Percentiles rank a stretch among this genome's conserved stretches.
Evolutionary conservation across 2,797 vertebrate species (phyloP).

Genomic region (Uromys caudimaculatus): DNA sequence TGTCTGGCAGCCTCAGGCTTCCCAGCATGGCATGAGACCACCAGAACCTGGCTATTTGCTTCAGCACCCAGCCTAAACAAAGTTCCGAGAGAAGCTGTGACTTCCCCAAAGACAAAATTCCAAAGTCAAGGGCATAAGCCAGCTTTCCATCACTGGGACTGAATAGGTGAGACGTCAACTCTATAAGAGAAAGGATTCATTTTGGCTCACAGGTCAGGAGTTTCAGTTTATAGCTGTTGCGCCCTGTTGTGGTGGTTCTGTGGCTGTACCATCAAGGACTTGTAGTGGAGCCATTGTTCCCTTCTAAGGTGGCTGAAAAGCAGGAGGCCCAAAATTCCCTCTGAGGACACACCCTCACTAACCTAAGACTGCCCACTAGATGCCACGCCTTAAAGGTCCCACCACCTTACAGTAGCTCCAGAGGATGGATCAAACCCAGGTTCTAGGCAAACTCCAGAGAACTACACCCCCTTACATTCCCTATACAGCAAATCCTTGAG

Average conservation of each 20-base stretch:
- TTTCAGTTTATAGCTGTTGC: not conserved
- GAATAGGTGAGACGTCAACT: not conserved
- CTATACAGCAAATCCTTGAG: not conserved
- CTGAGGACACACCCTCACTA: not conserved
- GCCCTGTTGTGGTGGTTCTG: not conserved
- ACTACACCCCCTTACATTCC: not conserved
- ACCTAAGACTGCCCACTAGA: not conserved
- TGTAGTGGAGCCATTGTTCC: not conserved
- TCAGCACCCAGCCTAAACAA: not conserved
- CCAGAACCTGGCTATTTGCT: not conserved
- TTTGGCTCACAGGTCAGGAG: not conserved
- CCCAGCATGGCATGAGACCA: not conserved
- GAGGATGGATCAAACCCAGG: not conserved
- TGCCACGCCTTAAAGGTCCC: not conserved
- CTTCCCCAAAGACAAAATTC: slow-evolving; percentile 31
- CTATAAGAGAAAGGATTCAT: not conserved
- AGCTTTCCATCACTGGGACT: not conserved
- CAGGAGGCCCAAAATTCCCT: not conserved
- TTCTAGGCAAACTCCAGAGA: not conserved
- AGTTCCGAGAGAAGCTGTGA: not conserved
- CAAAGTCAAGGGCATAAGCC: not conserved
- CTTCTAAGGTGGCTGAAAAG: not conserved
- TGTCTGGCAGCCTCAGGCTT: not conserved
- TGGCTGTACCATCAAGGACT: not conserved
- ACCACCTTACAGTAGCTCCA: not conserved